phyloP scores from a whole-genome alignment of 2,113 vertebrate genomes.

The Forbesichthys agassizii region DNA sequence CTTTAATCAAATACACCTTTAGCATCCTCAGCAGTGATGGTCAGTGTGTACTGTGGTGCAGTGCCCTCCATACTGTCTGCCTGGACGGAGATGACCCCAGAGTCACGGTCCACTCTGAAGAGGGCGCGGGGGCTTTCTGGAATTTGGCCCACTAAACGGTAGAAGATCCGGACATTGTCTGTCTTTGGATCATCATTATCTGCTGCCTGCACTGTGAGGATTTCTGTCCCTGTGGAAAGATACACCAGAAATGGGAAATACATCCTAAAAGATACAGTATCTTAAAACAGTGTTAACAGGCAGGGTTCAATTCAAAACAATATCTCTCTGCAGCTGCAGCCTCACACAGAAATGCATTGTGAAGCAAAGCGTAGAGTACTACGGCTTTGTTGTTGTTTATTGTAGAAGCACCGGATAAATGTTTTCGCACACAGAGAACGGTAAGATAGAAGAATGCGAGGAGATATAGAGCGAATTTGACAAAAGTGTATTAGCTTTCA shows the following conservation, averaged over 20 bases:
- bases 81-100: slow-evolving; percentile 70
- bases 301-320: no score
- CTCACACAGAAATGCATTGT: no score
- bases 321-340: no score
- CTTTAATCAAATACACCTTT: slow-evolving; percentile 63
- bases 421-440: no score
- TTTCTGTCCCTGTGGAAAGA: slow-evolving; percentile 71
- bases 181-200: slow-evolving; percentile 80
- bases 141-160: slow-evolving; percentile 71
- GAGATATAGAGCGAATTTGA: no score
- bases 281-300: not conserved
- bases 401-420: no score
- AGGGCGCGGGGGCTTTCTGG: slow-evolving; percentile 76
- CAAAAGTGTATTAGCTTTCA: no score
- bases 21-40: slow-evolving; percentile 76
- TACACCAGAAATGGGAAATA: not conserved
- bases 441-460: no score
- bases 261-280: not conserved
- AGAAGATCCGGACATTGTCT: slow-evolving; percentile 75
- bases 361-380: no score
- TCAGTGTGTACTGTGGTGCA: slow-evolving; percentile 67
- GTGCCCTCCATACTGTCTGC: slow-evolving; percentile 67
- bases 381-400: no score
- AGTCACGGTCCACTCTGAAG: slow-evolving; percentile 74
- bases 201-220: slow-evolving; percentile 74